Conservation (phyloP, 1,140 invertebrate species). For the Anthonomus grandis region DNA sequence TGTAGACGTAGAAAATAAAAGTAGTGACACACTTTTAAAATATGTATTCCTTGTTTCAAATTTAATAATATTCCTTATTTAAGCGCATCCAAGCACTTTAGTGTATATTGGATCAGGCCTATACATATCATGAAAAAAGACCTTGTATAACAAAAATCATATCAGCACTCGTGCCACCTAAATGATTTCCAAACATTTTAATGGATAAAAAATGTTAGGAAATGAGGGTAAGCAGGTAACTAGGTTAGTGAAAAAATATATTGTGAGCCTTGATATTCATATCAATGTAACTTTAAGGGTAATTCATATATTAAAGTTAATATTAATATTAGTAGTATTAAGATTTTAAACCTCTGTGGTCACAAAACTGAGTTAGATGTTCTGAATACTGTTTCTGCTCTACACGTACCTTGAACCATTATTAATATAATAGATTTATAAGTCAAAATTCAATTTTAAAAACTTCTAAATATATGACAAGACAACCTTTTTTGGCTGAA, state of each 20-base stretch:
- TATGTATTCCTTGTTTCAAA: conserved; percentile 1
- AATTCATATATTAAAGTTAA: conserved; percentile 4
- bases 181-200: conserved; percentile 17
- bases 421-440: too few species aligned
- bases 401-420: conserved; percentile 38
- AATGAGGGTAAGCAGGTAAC: conserved; percentile 3
- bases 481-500: too few species aligned
- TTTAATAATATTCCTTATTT: not conserved
- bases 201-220: conserved; percentile 20
- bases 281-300: conserved; percentile 17
- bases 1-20: not conserved
- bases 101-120: conserved; percentile 21
- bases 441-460: conserved; percentile 7
- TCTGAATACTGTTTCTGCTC: conserved; percentile 38
- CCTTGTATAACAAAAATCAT: conserved; percentile 19
- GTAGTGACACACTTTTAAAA: not conserved
- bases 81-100: conserved; percentile 25
- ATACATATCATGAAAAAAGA: conserved; percentile 23
- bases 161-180: conserved; percentile 19
- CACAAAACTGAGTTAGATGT: not conserved
- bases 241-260: conserved; percentile 27
- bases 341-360: not conserved
- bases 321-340: not conserved
- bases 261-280: conserved; percentile 28
- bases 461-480: not conserved